phyloP scores from a whole-genome alignment of 2,888 invertebrate species.

The Zootermopsis nevadensis region DNA sequence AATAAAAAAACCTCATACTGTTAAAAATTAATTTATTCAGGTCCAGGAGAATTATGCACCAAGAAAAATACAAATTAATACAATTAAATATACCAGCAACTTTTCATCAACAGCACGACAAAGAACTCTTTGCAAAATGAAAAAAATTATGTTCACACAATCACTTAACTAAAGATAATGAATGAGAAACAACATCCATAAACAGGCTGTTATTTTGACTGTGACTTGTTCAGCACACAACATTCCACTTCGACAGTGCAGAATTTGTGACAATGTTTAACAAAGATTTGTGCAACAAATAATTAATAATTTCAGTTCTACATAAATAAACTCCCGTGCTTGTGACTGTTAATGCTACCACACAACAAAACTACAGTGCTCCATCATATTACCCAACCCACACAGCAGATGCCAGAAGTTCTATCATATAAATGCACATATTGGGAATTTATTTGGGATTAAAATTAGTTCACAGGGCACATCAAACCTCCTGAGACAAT shows the following conservation, averaged over 20 bases:
- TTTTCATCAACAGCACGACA: constrained; percentile 26
- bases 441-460: constrained; percentile 31
- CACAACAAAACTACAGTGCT: constrained; percentile 35
- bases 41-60: constrained; percentile 42
- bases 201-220: not conserved
- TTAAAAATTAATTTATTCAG: constrained; percentile 48
- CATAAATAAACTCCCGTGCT: constrained; percentile 35
- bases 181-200: constrained; percentile 2
- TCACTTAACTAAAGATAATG: not conserved
- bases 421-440: constrained; percentile 41
- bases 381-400: not conserved
- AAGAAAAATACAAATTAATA: constrained; percentile 41
- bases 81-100: constrained; percentile 36
- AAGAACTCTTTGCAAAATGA: constrained; percentile 29
- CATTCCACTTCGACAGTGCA: not conserved
- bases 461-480: constrained; percentile 41
- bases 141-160: not conserved
- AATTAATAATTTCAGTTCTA: constrained; percentile 23
- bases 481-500: constrained; percentile 34
- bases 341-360: constrained; percentile 25
- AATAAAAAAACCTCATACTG: not conserved
- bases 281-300: constrained; percentile 26
- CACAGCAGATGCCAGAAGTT: constrained; percentile 12
- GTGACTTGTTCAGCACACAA: constrained; percentile 16
- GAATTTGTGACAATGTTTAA: not conserved